Conservation (phyloP, 2,888 invertebrate species). For the Eupeodes latifasciatus region DNA sequence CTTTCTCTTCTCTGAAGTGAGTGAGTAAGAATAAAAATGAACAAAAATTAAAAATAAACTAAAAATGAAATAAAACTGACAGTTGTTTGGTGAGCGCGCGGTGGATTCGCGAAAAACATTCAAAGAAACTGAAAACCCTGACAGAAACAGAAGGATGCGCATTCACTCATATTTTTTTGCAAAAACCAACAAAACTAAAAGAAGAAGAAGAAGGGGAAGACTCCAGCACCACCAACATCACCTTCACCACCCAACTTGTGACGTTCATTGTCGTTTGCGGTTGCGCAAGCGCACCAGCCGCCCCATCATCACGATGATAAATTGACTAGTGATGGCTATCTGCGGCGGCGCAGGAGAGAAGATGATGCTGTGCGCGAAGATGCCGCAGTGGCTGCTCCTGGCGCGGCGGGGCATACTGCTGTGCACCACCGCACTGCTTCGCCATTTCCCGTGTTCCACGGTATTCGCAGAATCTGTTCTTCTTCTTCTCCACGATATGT, state of each 20-base stretch:
- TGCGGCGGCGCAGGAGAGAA: conserved; percentile 10
- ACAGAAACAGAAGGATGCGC: conserved; percentile 73
- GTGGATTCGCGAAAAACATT: conserved; percentile 54
- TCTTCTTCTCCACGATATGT: not conserved
- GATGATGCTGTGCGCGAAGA: conserved; percentile 56
- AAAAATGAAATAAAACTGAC: conserved; percentile 61
- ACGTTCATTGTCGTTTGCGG: conserved; percentile 70
- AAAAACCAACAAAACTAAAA: conserved; percentile 32
- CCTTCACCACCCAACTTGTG: conserved; percentile 72
- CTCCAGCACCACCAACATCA: conserved; percentile 44
- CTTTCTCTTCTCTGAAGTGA: conserved; percentile 25
- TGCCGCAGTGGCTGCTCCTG: conserved; percentile 76
- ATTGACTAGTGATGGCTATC: conserved; percentile 78
- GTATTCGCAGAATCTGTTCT: conserved; percentile 73
- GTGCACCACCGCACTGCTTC: conserved; percentile 33
- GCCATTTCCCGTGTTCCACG: conserved; percentile 66
- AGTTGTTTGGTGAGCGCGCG: conserved; percentile 36
- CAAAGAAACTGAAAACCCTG: conserved; percentile 72
- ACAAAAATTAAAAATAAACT: not conserved
- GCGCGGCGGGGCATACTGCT: conserved; percentile 47
- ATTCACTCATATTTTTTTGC: conserved; percentile 69
- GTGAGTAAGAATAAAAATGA: not conserved
- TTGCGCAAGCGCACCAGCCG: conserved; percentile 74
- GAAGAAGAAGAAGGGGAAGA: conserved; percentile 50
- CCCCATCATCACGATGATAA: conserved; percentile 78